Evolutionary conservation across 2,888 invertebrate species (phyloP).

Genomic region (Cephus nigrinus): DNA sequence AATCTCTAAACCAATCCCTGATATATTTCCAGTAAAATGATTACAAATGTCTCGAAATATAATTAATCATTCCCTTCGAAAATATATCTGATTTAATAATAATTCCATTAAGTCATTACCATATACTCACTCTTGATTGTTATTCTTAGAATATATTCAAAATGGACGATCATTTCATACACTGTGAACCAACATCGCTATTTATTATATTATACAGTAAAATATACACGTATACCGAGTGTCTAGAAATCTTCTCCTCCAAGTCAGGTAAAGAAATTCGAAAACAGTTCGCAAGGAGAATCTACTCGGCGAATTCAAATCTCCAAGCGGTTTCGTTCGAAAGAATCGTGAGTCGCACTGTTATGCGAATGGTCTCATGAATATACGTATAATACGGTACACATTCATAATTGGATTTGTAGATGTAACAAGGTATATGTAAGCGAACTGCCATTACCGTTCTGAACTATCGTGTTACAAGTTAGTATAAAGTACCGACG

Average conservation of each 20-base stretch:
- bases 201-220: no score
- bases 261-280: not conserved
- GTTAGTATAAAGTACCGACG: constrained; percentile 4
- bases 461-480: constrained; percentile 1
- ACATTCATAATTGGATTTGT: not conserved
- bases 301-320: not conserved
- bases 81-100: not conserved
- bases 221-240: not conserved
- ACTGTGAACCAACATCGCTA: no score
- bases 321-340: not conserved
- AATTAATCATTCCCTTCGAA: not conserved
- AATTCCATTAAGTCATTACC: not conserved
- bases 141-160: not conserved
- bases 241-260: not conserved
- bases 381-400: not conserved
- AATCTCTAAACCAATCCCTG: not conserved
- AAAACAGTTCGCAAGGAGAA: not conserved
- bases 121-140: not conserved
- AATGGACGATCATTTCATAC: not conserved
- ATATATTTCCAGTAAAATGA: not conserved
- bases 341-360: not conserved
- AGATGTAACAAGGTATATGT: not conserved
- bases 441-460: not conserved
- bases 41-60: not conserved
- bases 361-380: not conserved